phyloP scores from a whole-genome alignment of 2,113 vertebrate species.

The Tragulus kanchil region DNA sequence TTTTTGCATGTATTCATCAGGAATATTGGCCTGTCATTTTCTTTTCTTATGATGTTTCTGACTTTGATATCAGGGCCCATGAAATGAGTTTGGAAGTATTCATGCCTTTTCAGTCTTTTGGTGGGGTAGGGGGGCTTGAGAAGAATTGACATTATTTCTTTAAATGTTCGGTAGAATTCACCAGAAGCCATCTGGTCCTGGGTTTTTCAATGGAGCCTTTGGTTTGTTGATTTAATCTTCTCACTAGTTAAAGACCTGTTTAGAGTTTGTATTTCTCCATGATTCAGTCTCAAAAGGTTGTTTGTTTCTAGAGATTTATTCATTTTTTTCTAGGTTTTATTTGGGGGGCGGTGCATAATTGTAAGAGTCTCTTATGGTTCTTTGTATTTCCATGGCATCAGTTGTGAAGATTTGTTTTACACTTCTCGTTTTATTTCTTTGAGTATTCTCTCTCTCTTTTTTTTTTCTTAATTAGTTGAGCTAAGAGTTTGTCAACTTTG shows the following conservation, averaged over 20 bases:
- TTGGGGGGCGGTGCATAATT: too few relatives aligned
- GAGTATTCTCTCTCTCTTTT: not conserved
- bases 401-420: not conserved
- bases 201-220: not conserved
- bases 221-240: not conserved
- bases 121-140: not conserved
- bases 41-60: not conserved
- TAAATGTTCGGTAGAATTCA: not conserved
- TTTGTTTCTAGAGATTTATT: not conserved
- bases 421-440: not conserved
- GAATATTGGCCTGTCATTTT: not conserved
- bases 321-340: not conserved
- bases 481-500: not conserved
- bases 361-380: too few relatives aligned
- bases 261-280: not conserved
- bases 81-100: not conserved
- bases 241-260: not conserved
- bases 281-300: not conserved
- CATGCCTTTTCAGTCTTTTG: not conserved
- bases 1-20: not conserved
- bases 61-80: not conserved
- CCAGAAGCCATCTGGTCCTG: not conserved
- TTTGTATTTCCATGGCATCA: not conserved
- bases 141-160: not conserved
- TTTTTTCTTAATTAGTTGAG: not conserved